A percentile compares a stretch with the other conserved stretches of the same genome.
Conservation (phyloP, 2,797 vertebrate species). For the Monodelphis domestica region DNA sequence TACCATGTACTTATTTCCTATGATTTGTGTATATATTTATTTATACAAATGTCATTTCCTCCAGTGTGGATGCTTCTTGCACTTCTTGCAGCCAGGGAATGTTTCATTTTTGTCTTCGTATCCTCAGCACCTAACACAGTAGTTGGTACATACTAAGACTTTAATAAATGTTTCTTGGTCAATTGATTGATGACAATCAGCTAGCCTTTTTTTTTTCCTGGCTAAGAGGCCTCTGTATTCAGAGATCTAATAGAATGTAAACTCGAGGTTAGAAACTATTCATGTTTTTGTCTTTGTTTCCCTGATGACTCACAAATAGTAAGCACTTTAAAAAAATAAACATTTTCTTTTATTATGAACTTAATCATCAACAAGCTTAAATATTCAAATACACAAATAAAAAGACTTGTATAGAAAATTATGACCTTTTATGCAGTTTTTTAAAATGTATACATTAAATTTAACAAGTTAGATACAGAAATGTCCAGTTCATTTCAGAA, state of each 20-base stretch:
- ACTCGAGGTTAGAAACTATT: not conserved
- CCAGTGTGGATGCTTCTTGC: not conserved
- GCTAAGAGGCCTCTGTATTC: not conserved
- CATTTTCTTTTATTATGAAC: not conserved
- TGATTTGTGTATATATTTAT: not conserved
- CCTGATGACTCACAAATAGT: not conserved
- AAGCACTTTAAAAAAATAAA: not conserved
- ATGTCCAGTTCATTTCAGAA: not conserved
- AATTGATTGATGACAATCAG: not conserved
- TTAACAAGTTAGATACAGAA: not conserved
- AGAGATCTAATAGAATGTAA: not conserved
- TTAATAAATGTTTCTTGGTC: not conserved
- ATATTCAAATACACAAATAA: not conserved
- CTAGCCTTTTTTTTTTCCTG: not conserved
- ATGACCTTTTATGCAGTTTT: not conserved
- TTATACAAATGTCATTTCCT: not conserved
- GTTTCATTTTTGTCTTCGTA: not conserved
- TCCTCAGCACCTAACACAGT: not conserved
- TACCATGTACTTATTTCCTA: not conserved
- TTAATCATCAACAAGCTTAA: not conserved
- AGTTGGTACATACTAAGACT: not conserved
- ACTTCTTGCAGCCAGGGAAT: not conserved
- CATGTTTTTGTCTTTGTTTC: not conserved
- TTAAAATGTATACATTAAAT: not conserved
- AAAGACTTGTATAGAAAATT: not conserved